Conservation (phyloP, 1,140 invertebrate genomes). For the Eupristina koningsbergeri region DNA sequence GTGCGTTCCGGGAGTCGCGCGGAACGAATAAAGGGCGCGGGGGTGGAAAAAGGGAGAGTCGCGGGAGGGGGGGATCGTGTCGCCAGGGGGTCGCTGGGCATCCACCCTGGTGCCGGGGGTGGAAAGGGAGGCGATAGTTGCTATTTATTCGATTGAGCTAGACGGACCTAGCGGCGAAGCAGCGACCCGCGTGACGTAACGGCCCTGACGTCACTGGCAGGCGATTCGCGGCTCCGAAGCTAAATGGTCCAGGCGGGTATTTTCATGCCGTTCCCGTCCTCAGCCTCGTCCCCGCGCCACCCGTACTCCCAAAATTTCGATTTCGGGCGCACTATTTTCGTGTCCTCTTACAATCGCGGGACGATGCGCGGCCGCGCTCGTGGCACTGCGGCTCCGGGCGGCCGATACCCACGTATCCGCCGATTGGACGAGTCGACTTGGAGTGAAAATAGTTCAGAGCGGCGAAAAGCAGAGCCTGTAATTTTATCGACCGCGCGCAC, state of each 20-base stretch:
- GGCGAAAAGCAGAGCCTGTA: too few relatives aligned
- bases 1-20: background rate
- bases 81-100: background rate
- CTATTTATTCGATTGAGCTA: constrained; percentile 21
- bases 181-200: constrained; percentile 29
- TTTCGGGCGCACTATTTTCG: constrained; percentile 21
- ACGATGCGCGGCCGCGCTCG: background rate
- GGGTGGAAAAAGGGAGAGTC: background rate
- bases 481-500: too few relatives aligned
- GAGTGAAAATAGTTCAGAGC: background rate
- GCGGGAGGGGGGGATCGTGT: background rate
- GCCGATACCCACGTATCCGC: background rate
- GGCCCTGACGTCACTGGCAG: constrained; percentile 35
- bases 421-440: background rate
- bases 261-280: constrained; percentile 10
- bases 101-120: background rate
- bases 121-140: background rate
- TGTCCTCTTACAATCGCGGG: too few relatives aligned
- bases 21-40: too few relatives aligned
- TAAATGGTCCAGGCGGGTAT: constrained; percentile 14
- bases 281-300: too few relatives aligned
- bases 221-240: constrained; percentile 8
- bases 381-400: background rate
- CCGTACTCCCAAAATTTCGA: background rate
- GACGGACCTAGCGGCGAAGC: background rate